These are phyloP conservation scores for Thamnophis sirtalis DNA, from an alignment of 2,113 vertebrate genomes.

Conservation along the genomic window DNA sequence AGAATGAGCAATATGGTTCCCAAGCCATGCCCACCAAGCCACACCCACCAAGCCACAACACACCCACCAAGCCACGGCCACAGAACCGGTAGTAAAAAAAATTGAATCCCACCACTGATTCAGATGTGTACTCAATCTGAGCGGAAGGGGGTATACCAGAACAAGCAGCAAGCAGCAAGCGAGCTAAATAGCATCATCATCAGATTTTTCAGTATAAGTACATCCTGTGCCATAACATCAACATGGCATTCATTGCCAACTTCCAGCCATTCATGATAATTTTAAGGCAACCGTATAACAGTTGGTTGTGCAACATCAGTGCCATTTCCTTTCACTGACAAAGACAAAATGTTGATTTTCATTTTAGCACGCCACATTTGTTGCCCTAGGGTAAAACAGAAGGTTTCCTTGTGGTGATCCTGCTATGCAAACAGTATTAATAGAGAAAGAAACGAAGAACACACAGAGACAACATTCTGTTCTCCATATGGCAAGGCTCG, in stretches of 20 bases:
- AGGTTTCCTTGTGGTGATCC: neutral
- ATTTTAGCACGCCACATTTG: neutral
- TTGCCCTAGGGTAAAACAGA: conserved; percentile 24
- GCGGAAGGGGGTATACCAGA: neutral
- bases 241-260: neutral
- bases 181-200: neutral
- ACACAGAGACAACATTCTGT: neutral
- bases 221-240: neutral
- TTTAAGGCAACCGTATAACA: neutral
- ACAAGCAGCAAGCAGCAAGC: neutral
- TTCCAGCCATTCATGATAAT: neutral
- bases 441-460: conserved; percentile 25
- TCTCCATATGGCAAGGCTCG: neutral
- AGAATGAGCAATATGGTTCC: too few species aligned
- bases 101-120: neutral
- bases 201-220: neutral
- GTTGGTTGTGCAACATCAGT: neutral
- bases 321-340: conserved; percentile 22
- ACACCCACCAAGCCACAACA: too few species aligned
- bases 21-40: too few species aligned
- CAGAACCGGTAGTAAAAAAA: too few species aligned
- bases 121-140: neutral
- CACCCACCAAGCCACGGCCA: too few species aligned
- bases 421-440: conserved; percentile 8
- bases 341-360: conserved; percentile 22